These are phyloP conservation scores for Ochotona curzoniae DNA, from an alignment of 2,113 vertebrate species.

Conservation along the genomic window DNA sequence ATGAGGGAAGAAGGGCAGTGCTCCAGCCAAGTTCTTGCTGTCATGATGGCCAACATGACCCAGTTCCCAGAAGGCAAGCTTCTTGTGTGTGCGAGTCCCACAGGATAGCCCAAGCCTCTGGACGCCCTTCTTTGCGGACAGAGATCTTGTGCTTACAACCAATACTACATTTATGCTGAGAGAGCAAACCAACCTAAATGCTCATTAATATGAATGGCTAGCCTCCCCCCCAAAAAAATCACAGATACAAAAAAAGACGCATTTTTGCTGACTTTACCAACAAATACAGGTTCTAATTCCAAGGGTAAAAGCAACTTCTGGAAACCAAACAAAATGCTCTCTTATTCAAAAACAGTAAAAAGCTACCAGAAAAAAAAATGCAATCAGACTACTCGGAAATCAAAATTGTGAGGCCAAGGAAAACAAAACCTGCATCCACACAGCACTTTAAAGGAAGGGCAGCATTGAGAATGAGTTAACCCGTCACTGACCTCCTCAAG, in stretches of 20 bases:
- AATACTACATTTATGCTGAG: neutral
- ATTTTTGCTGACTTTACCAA: neutral
- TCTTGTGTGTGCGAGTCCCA: neutral
- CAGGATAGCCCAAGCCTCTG: neutral
- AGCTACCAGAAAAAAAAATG: neutral
- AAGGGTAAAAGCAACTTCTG: neutral
- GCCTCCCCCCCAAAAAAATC: neutral
- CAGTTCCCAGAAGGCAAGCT: neutral
- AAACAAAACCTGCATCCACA: neutral
- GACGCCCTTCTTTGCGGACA: neutral
- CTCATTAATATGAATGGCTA: neutral
- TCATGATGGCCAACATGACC: neutral
- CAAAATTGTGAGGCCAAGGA: neutral
- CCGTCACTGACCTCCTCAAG: neutral
- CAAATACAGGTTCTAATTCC: neutral
- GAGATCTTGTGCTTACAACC: neutral
- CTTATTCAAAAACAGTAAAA: neutral
- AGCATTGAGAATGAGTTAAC: neutral
- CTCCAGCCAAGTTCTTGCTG: neutral
- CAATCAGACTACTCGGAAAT: conserved; percentile 3
- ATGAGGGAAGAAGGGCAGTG: neutral
- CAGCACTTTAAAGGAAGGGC: neutral
- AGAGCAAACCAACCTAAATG: neutral
- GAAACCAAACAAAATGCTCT: conserved; percentile 6
- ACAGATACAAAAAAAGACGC: neutral